phyloP scores from a whole-genome alignment of 2,888 invertebrate species.

The Tipula unca region DNA sequence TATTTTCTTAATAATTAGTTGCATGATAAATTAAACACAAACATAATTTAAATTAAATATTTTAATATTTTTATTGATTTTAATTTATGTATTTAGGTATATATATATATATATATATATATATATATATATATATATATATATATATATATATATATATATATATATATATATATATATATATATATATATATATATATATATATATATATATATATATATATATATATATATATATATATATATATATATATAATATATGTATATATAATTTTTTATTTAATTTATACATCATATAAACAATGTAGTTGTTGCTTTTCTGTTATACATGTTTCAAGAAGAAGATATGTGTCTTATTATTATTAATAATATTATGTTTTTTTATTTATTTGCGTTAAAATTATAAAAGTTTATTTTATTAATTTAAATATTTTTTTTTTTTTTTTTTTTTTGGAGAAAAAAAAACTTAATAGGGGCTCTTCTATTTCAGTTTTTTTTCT shows the following conservation, averaged over 20 bases:
- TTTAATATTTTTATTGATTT: no score
- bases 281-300: neutral
- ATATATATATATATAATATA: neutral
- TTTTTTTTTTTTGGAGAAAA: neutral
- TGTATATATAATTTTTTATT: neutral
- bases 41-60: no score
- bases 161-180: no score
- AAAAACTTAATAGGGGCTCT: constrained; percentile 17
- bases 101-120: no score
- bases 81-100: no score
- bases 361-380: neutral
- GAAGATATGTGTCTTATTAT: neutral
- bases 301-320: neutral
- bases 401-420: neutral
- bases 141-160: no score
- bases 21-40: no score
- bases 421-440: neutral
- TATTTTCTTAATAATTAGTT: no score
- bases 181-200: no score
- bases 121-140: no score
- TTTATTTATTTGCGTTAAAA: neutral
- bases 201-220: neutral
- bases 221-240: neutral
- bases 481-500: constrained; percentile 15
- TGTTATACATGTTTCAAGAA: neutral